phyloP scores from a whole-genome alignment of 1,140 invertebrate species.

The Ostrea edulis region DNA sequence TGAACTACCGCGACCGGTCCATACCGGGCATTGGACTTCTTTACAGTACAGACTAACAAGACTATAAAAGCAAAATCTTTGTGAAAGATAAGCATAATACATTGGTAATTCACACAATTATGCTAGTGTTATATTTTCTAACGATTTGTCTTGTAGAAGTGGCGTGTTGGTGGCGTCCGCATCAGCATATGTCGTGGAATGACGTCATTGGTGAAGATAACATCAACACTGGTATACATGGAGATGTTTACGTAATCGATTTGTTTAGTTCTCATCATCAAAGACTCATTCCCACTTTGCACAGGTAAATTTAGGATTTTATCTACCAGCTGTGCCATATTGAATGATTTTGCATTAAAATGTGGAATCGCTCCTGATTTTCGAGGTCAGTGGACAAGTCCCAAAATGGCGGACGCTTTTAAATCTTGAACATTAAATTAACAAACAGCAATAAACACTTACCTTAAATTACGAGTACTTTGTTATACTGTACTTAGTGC shows the following conservation, averaged over 20 bases:
- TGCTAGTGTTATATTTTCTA: not conserved
- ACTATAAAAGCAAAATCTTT: not conserved
- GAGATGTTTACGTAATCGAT: constrained; percentile 1
- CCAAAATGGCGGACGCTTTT: no score
- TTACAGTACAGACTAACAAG: no score
- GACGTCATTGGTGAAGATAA: not conserved
- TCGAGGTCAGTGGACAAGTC: no score
- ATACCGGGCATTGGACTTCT: no score
- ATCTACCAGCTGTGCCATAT: no score
- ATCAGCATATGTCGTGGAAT: constrained; percentile 19
- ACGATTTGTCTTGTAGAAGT: not conserved
- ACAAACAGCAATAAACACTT: no score
- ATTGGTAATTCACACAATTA: not conserved
- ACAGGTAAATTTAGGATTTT: not conserved
- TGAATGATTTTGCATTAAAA: no score
- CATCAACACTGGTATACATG: constrained; percentile 4
- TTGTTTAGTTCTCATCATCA: not conserved
- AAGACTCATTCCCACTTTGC: not conserved
- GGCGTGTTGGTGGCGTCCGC: not conserved
- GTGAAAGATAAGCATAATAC: not conserved
- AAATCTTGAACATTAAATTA: no score
- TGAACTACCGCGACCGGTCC: no score
- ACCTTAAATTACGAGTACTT: no score
- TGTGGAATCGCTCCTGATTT: no score
- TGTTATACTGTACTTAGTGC: no score